A percentile compares a stretch with the other conserved stretches of the same genome.
phyloP scores from a whole-genome alignment of 2,888 invertebrate species.

The Campopleginae sp. region DNA sequence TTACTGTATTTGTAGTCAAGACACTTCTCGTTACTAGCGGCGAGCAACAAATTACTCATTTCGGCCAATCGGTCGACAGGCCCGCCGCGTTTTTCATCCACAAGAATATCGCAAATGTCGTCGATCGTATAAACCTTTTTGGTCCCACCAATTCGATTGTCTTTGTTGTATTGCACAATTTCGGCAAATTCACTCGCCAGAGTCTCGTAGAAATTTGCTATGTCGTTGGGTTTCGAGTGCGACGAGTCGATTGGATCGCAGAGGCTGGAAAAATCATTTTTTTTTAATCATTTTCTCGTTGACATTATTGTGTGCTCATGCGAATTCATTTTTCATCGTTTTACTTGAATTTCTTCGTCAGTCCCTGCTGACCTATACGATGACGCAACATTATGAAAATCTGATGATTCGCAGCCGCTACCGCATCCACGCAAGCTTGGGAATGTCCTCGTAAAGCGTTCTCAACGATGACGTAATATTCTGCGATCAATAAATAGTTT shows the following conservation, averaged over 20 bases:
- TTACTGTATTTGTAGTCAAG: conserved; percentile 93
- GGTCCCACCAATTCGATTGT: conserved; percentile 89
- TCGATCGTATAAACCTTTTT: conserved; percentile 92
- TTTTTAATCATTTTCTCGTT: neutral
- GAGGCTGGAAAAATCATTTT: conserved; percentile 85
- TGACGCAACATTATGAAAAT: conserved; percentile 88
- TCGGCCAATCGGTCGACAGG: conserved; percentile 89
- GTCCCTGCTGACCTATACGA: conserved; percentile 86
- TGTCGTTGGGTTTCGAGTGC: conserved; percentile 87
- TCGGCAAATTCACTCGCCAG: conserved; percentile 95
- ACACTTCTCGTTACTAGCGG: conserved; percentile 89
- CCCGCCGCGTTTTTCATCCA: conserved; percentile 86
- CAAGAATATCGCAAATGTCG: conserved; percentile 91
- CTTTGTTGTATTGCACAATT: conserved; percentile 97
- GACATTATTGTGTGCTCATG: neutral
- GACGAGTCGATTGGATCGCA: conserved; percentile 90
- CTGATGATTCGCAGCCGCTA: conserved; percentile 88
- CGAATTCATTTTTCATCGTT: conserved; percentile 34
- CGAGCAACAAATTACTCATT: conserved; percentile 90
- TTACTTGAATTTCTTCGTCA: conserved; percentile 91
- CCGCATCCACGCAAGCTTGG: conserved; percentile 88
- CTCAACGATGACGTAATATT: conserved; percentile 93
- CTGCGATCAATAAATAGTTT: conserved; percentile 81
- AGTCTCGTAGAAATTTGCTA: conserved; percentile 92
- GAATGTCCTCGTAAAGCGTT: conserved; percentile 89